phyloP scores from a whole-genome alignment of 2,797 vertebrate species.

The Argyrosomus regius region DNA sequence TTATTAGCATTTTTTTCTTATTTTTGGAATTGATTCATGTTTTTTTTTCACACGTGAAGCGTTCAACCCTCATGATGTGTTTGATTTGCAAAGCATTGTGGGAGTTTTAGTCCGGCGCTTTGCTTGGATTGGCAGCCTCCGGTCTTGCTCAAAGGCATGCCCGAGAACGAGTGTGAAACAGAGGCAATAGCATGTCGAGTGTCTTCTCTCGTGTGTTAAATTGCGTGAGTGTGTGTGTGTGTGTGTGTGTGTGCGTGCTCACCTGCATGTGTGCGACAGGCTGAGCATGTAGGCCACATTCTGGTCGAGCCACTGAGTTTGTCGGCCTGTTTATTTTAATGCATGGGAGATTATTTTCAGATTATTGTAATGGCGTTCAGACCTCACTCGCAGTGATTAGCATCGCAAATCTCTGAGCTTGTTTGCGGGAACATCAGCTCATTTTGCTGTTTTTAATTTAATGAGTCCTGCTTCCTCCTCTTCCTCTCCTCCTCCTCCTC shows the following conservation, averaged over 20 bases:
- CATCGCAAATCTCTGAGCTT: conserved; percentile 52
- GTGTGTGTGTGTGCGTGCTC: not conserved
- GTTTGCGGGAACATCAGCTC: conserved; percentile 46
- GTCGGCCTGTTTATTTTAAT: conserved; percentile 14
- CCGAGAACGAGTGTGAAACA: conserved; percentile 32
- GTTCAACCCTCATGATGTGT: conserved; percentile 7
- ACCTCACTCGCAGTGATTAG: conserved; percentile 41
- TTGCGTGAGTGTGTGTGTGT: not conserved
- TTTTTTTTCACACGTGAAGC: conserved; percentile 8
- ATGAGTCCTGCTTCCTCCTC: conserved; percentile 30
- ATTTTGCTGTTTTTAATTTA: conserved; percentile 55
- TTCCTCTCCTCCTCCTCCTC: not conserved
- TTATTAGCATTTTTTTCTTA: not conserved
- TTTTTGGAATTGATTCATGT: not conserved
- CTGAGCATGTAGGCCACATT: not conserved
- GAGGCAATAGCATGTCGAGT: conserved; percentile 9
- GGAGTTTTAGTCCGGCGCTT: conserved; percentile 14
- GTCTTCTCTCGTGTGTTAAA: conserved; percentile 27
- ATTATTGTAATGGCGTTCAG: conserved; percentile 32
- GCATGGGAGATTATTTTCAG: conserved; percentile 22
- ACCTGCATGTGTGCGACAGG: not conserved
- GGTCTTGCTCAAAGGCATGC: conserved; percentile 40
- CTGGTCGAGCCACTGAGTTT: not conserved
- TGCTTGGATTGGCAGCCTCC: conserved; percentile 31
- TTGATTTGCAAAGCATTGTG: conserved; percentile 23